Conservation (phyloP, 2,888 invertebrate species). For the Oithona nana region DNA sequence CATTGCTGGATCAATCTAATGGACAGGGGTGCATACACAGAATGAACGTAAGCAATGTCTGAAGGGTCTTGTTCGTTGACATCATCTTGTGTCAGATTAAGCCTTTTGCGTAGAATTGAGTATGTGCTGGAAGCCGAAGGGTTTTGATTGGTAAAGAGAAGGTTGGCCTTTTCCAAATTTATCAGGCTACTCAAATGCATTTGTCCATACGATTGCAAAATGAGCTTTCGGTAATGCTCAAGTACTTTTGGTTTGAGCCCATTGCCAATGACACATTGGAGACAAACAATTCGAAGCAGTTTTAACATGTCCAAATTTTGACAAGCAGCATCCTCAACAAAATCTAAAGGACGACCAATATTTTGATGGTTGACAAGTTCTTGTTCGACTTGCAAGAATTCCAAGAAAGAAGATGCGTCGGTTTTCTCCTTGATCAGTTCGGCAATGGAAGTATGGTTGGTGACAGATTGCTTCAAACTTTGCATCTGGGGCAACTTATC, state of each 20-base stretch:
- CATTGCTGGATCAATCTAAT: slow-evolving; percentile 62
- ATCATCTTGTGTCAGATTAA: slow-evolving; percentile 71
- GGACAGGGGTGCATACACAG: slow-evolving; percentile 80
- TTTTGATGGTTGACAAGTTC: slow-evolving; percentile 80
- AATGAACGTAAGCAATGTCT: slow-evolving; percentile 78
- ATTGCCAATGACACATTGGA: slow-evolving; percentile 78
- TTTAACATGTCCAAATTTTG: slow-evolving; percentile 21
- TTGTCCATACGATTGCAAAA: slow-evolving; percentile 68
- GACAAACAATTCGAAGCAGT: slow-evolving; percentile 66
- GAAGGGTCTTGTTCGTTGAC: slow-evolving; percentile 58
- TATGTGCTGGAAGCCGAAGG: slow-evolving; percentile 13
- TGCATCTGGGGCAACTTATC: slow-evolving; percentile 61
- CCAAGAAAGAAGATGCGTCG: slow-evolving; percentile 52
- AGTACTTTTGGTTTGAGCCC: slow-evolving; percentile 77
- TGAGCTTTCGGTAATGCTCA: slow-evolving; percentile 50
- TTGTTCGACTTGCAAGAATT: slow-evolving; percentile 63
- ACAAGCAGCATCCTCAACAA: slow-evolving; percentile 70
- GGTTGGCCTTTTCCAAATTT: slow-evolving; percentile 69
- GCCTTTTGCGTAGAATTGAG: slow-evolving; percentile 33
- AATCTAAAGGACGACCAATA: slow-evolving; percentile 65
- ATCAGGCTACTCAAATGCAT: slow-evolving; percentile 58
- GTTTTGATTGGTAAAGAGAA: slow-evolving; percentile 6
- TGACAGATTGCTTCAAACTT: slow-evolving; percentile 57
- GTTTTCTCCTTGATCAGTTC: slow-evolving; percentile 74
- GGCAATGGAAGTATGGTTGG: slow-evolving; percentile 68